phyloP scores from a whole-genome alignment of 2,888 invertebrate genomes.

The Chaitophorus viminalis region DNA sequence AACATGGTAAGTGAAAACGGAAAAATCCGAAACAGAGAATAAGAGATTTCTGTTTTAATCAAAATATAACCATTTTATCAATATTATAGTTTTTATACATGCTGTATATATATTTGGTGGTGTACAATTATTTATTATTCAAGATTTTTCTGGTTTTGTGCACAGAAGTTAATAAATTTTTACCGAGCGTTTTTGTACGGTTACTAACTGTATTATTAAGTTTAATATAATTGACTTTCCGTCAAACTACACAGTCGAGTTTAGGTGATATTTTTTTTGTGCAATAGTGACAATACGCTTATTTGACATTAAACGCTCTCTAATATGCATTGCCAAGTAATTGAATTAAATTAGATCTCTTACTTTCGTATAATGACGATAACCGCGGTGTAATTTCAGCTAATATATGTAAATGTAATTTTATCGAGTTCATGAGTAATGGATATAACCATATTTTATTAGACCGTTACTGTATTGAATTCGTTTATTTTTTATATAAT shows the following conservation, averaged over 20 bases:
- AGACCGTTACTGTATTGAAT: slow-evolving; percentile 52
- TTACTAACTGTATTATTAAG: no score
- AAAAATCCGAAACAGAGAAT: background rate
- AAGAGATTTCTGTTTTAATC: background rate
- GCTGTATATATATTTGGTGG: no score
- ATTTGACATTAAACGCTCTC: background rate
- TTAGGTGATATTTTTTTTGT: background rate
- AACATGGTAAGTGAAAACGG: no score
- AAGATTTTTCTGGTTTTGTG: no score
- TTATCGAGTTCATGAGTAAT: slow-evolving; percentile 48
- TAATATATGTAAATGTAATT: slow-evolving; percentile 9
- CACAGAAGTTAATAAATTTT: no score
- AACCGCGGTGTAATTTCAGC: background rate
- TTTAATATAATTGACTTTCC: background rate
- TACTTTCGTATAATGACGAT: background rate
- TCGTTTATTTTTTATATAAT: background rate
- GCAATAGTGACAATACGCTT: background rate
- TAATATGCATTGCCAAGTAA: background rate
- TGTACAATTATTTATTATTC: no score
- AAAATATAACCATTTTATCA: no score
- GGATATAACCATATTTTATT: slow-evolving; percentile 38
- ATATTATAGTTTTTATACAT: background rate
- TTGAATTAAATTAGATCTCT: background rate
- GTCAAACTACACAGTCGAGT: background rate
- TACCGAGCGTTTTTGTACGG: no score